Conservation (phyloP, 2,113 vertebrate species). For the Carassius auratus region DNA sequence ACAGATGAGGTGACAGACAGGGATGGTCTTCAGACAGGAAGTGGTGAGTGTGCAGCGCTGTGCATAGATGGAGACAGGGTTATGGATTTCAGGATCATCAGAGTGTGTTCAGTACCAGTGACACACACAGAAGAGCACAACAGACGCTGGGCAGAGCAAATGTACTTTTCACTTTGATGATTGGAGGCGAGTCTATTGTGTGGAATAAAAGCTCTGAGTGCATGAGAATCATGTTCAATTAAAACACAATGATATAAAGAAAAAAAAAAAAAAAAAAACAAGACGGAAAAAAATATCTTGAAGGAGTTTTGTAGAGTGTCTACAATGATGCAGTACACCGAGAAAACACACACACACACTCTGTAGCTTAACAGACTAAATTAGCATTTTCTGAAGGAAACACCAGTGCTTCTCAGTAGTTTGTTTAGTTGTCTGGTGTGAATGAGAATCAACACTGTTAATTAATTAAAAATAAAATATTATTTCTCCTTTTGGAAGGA, state of each 20-base stretch:
- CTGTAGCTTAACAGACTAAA: background rate
- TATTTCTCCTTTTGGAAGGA: too few relatives aligned
- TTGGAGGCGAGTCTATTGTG: constrained; percentile 73
- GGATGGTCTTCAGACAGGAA: constrained; percentile 51
- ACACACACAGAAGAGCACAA: constrained; percentile 8
- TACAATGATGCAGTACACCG: background rate
- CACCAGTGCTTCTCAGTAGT: background rate
- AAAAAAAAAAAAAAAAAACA: background rate
- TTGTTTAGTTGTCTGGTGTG: background rate
- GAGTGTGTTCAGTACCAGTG: constrained; percentile 3
- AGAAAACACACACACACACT: background rate
- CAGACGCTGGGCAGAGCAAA: constrained; percentile 52
- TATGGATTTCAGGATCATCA: constrained; percentile 71
- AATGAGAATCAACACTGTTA: background rate
- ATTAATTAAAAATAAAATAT: background rate
- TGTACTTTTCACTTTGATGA: constrained; percentile 70
- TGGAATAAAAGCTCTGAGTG: constrained; percentile 68
- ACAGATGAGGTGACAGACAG: constrained; percentile 18
- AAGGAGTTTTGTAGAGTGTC: background rate
- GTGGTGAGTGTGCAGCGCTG: constrained; percentile 15
- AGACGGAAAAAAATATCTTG: background rate
- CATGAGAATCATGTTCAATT: constrained; percentile 65
- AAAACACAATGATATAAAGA: background rate
- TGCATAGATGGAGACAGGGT: constrained; percentile 62
- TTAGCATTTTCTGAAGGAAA: background rate